Conservation (phyloP, 2,888 invertebrate species). For the Clusia tigrina region DNA sequence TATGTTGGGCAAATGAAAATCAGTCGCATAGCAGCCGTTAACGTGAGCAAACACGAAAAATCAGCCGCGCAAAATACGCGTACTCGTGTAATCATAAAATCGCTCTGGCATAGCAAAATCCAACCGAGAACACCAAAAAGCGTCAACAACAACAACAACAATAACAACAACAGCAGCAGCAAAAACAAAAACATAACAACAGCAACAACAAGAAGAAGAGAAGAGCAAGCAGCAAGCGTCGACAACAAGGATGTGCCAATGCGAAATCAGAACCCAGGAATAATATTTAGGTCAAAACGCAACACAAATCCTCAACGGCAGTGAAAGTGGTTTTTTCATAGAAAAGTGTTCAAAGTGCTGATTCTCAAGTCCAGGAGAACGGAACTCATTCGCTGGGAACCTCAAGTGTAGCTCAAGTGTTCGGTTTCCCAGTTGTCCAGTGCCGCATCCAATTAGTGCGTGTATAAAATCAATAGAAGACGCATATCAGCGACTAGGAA, state of each 20-base stretch:
- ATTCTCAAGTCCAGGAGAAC: no score
- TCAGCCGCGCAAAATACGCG: neutral
- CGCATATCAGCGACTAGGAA: no score
- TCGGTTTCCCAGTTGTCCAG: no score
- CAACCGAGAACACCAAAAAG: neutral
- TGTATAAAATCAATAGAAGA: conserved; percentile 11
- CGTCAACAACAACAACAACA: neutral
- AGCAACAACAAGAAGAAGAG: neutral
- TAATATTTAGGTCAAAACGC: conserved; percentile 11
- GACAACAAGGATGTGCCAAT: neutral
- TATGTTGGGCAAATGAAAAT: conserved; percentile 37
- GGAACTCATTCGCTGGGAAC: no score
- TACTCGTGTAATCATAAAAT: neutral
- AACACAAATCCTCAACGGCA: neutral
- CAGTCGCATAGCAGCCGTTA: conserved; percentile 56
- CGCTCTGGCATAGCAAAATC: neutral
- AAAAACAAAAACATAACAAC: neutral
- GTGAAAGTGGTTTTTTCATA: no score
- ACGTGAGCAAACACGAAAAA: conserved; percentile 41
- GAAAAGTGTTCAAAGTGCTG: no score
- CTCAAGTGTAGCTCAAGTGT: no score
- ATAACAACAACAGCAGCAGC: conserved; percentile 3
- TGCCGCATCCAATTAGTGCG: neutral
- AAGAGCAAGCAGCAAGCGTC: no score
- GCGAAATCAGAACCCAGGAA: neutral